Base-by-base conservation (phyloP, 2,888 invertebrate genomes). In the Chesias legatella region DNA sequence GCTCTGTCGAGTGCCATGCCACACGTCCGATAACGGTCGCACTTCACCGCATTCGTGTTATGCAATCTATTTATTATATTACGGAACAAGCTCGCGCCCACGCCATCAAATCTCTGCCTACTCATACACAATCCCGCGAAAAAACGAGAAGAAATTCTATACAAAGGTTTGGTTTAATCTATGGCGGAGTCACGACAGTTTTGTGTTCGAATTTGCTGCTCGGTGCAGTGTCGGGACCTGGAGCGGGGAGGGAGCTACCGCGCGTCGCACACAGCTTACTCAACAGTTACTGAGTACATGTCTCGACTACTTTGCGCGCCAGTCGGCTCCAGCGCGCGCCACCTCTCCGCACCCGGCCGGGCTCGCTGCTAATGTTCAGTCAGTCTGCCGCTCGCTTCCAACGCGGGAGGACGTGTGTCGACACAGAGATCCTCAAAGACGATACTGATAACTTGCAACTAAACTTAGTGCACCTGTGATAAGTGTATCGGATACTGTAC, bases 401-500 rank as follows among this genome's bases (percentile, higher is more conserved):
- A 44, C 63, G 53, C 42, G 58, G 44, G 47, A 44, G 53, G 57
- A 68, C 70, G 75, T 47, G 63, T 54, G 51, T 48, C 44, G 44
- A 46, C 45, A 43, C 35, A 21, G 32, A 49, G 24, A 38, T 37
- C 48, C 47, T 45, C 48, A 31, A 38, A 52, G 47, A 62, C 70
- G 71, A 63, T 60, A 56, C 57, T 57, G 55, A 51, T 35, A 77
- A 74, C 74, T 80, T 79, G 72, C 79, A 70, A 66, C 53, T 67
- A 81, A 80, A 81, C 75, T 81, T 70, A 63, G 73, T 77, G 68
- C 60, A 64, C 58, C 56, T 51, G 57, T 67, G 49, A 56, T 56
- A 56, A 73, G 70, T 72, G 80, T 63, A 77, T 79, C 56, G 74
- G 71, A 79, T 78, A 73, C 69, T 75, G 56, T 78, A 75, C 77